Percentiles rank a stretch among this genome's conserved stretches.
These are phyloP conservation scores for Charanyca ferruginea DNA, from an alignment of 2,888 invertebrate species.

Conservation along the genomic window DNA sequence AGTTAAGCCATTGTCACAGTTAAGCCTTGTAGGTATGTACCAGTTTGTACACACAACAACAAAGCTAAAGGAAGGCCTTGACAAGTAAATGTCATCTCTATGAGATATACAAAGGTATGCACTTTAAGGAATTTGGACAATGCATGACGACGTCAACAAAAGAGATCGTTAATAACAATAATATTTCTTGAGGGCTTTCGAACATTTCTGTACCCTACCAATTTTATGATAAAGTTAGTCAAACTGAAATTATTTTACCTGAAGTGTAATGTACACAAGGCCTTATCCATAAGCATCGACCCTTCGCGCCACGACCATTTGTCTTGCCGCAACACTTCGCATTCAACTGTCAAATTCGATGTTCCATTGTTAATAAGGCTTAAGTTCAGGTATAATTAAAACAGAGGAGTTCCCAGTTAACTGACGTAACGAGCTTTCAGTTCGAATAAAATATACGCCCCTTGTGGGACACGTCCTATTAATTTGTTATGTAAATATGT, in stretches of 20 bases:
- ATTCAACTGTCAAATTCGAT: slow-evolving; percentile 79
- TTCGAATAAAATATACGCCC: slow-evolving; percentile 46
- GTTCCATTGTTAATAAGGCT: slow-evolving; percentile 73
- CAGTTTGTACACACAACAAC: slow-evolving; percentile 19
- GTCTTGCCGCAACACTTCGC: slow-evolving; percentile 71
- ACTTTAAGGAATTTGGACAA: slow-evolving; percentile 7
- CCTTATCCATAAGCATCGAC: slow-evolving; percentile 52
- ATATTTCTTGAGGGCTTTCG: slow-evolving; percentile 8
- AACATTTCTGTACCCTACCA: slow-evolving; percentile 8
- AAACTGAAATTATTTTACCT: slow-evolving; percentile 26
- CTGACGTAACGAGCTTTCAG: slow-evolving; percentile 51
- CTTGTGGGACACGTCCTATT: slow-evolving; percentile 20
- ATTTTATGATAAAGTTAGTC: slow-evolving; percentile 26
- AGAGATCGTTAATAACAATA: slow-evolving; percentile 9
- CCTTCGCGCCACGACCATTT: slow-evolving; percentile 65
- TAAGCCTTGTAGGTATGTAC: slow-evolving; percentile 33
- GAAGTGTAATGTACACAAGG: slow-evolving; percentile 51
- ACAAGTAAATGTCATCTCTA: slow-evolving; percentile 29
- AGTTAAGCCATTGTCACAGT: slow-evolving; percentile 44
- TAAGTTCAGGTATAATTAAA: slow-evolving; percentile 70
- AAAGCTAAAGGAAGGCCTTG: slow-evolving; percentile 30
- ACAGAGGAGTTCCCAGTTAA: slow-evolving; percentile 57
- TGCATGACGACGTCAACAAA: neutral
- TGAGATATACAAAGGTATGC: slow-evolving; percentile 1
- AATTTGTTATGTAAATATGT: slow-evolving; percentile 32